Base-by-base conservation (phyloP, 2,888 invertebrate genomes). In the Tenodera sinensis region DNA sequence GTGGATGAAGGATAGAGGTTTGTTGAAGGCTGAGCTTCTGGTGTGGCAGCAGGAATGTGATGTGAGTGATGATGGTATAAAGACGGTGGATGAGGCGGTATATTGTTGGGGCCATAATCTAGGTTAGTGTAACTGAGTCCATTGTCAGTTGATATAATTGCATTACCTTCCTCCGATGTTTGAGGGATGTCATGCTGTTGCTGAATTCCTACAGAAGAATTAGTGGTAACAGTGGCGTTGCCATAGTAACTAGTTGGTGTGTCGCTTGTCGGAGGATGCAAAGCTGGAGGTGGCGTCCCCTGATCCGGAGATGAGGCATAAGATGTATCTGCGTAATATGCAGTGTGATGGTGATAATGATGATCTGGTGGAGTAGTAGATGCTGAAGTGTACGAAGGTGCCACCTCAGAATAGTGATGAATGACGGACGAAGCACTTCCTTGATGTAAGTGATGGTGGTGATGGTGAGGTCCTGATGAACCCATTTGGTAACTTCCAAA, bases 51-150 rank as follows among this genome's bases (percentile, higher is more conserved):
- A 89, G 91, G 85, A 88, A 90, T 85, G 83, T 85, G 87, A 84
- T 89, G 83, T 88, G 90, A 87, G 84, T 85, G 87, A 84, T 89
- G 83, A 85, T 90, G 54, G 90, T 90, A 87, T 90, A 90, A 82
- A 88, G 90, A 84, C 90, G 91, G 85, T 87, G 89, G 90, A 87
- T 91, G 81, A 90, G 92, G 91, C 92, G 84, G 88, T 91, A 94
- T 6, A 3, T 28, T 47, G 14, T 27, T 82, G 81, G 87, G n/a
- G 94, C 95, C 95, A 92, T 97, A 97, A 93, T 98, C 98, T 91
- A 98, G 93, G 93, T 98, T 98, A 0, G 98, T 98, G 93, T 98
- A 98, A 93, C 98, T 97, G 90, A 98, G 94, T 0, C 98, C 98
- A 83, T 97, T 96, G 92, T 97, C 97, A 1, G 97, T 96, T 92